Percentiles rank a stretch among this genome's conserved stretches.
Conservation (phyloP, 37 sponge, comb jelly and placozoan species). For the Chondrosia reniformis region DNA sequence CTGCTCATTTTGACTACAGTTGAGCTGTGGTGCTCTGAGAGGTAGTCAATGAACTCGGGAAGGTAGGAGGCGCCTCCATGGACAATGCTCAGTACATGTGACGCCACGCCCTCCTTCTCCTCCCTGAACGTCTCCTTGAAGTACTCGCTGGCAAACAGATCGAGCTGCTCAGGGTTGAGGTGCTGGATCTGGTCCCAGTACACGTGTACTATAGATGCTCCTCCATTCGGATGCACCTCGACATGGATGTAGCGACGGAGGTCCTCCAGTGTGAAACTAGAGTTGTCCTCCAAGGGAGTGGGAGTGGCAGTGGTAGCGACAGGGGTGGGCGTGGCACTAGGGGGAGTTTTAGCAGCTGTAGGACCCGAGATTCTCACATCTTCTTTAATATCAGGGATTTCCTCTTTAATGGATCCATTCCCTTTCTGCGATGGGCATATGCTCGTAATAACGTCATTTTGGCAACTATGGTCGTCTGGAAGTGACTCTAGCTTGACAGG, state of each 20-base stretch:
- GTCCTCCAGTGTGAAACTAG: not conserved
- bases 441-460: no score
- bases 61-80: slow-evolving; percentile 66
- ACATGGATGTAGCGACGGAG: slow-evolving; percentile 29
- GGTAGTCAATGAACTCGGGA: slow-evolving; percentile 76
- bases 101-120: slow-evolving; percentile 38
- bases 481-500: no score
- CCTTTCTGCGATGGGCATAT: no score
- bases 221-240: slow-evolving; percentile 68
- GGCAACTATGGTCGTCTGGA: no score
- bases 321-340: not conserved
- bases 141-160: slow-evolving; percentile 28
- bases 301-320: slow-evolving; percentile 15
- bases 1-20: slow-evolving; percentile 44
- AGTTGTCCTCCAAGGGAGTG: no score
- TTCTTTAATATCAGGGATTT: no score
- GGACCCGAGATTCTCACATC: no score
- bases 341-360: no score
- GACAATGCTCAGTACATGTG: slow-evolving; percentile 87
- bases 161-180: slow-evolving; percentile 9
- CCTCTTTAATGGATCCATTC: no score
- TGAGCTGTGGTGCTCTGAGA: slow-evolving; percentile 42
- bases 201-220: slow-evolving; percentile 65
- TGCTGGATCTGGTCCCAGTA: slow-evolving; percentile 45
- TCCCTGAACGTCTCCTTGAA: slow-evolving; percentile 64